These are phyloP conservation scores for Trissolcus japonicus DNA, from an alignment of 2,888 invertebrate species.

Conservation along the genomic window DNA sequence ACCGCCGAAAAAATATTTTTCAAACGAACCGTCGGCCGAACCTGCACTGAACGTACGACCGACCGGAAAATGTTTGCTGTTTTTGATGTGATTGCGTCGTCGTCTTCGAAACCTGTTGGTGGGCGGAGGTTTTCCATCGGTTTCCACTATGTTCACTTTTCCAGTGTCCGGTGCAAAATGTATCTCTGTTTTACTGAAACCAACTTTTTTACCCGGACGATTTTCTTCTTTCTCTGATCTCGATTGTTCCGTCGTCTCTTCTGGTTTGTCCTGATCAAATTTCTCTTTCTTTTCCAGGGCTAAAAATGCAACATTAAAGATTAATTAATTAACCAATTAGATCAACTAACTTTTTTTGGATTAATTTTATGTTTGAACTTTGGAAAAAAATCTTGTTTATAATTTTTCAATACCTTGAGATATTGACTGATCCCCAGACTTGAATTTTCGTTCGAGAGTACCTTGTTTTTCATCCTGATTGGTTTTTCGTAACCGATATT, in stretches of 20 bases:
- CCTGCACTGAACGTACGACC: conserved; percentile 81
- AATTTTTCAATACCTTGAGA: too few species aligned
- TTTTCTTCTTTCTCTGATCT: conserved; percentile 31
- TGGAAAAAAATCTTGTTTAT: too few species aligned
- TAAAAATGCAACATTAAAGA: not conserved
- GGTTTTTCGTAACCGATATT: conserved; percentile 16
- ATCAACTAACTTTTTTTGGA: too few species aligned
- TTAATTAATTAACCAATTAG: too few species aligned
- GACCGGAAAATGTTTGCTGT: conserved; percentile 77
- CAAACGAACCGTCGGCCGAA: conserved; percentile 80
- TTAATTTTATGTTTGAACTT: too few species aligned
- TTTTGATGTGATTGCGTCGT: conserved; percentile 76
- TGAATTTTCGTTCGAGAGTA: conserved; percentile 1
- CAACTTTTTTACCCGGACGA: conserved; percentile 83
- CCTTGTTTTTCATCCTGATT: conserved; percentile 18
- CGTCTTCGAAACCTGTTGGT: conserved; percentile 87
- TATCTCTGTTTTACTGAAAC: conserved; percentile 92
- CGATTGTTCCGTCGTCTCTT: too few species aligned
- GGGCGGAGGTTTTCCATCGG: conserved; percentile 91
- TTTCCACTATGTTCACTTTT: conserved; percentile 90
- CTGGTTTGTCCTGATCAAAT: not conserved
- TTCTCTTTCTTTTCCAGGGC: not conserved
- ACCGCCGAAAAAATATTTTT: conserved; percentile 74
- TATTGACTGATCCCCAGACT: not conserved
- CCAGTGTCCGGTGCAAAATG: conserved; percentile 92